Base-by-base conservation (phyloP, 2,888 invertebrate genomes). In the Heteromyza rotundicornis region DNA sequence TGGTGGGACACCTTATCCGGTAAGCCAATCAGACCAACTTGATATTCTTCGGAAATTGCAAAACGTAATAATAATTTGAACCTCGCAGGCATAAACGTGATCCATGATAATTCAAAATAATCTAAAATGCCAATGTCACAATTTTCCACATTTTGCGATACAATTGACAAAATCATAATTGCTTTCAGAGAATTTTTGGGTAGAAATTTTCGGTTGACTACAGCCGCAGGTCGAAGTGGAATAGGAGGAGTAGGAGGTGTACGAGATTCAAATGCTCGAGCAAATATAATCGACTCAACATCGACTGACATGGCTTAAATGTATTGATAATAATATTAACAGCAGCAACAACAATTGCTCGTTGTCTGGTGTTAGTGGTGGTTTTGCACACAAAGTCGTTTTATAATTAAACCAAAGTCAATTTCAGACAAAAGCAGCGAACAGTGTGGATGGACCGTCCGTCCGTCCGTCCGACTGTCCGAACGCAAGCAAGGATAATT, bases 371-470 rank as follows among this genome's bases (percentile, higher is more conserved):
- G n/a, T 8, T n/a, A 40, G 40, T n/a, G 40, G 40, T n/a, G n/a
- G 40, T 7, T 14, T 3, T n/a, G 40, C n/a, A 40, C 40, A 7
- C 40, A n/a, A n/a, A n/a, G n/a, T n/a, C 53, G 47, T 77, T 74
- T 74, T 76, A 74, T 74, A 74, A 77, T 74, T 74, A 74, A 74
- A 76, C 75, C 74, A 68, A 70, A 74, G 76, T 77, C 74, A 74
- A 74, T 77, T 74, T 76, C 78, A 77, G 76, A 75, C 76, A 70
- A 73, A 77, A 76, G 73, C 47, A 20, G 5, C 47, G 14, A 14
- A 47, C 47, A 5, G n/a, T n/a, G n/a, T n/a, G n/a, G n/a, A n/a
- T n/a, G n/a, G n/a, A n/a, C n/a, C n/a, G n/a, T n/a, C n/a, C n/a
- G n/a, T n/a, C n/a, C n/a, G n/a, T n/a, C n/a, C n/a, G n/a, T n/a